phyloP scores from a whole-genome alignment of 1,140 invertebrate genomes.

The Orius laevigatus region DNA sequence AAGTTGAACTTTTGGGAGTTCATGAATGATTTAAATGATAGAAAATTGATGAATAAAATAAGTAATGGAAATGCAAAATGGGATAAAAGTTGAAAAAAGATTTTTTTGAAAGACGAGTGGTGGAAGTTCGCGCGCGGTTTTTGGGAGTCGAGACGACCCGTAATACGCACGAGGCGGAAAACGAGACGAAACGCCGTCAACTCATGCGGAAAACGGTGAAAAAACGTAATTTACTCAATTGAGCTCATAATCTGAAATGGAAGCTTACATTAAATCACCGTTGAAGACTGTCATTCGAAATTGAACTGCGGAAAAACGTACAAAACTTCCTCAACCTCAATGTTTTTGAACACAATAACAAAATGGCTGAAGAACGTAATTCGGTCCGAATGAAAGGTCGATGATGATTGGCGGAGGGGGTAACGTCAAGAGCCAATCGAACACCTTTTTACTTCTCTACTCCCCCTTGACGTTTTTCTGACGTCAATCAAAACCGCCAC shows the following conservation, averaged over 20 bases:
- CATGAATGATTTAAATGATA: no score
- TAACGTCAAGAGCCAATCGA: neutral
- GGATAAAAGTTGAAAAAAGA: neutral
- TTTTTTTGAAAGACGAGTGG: neutral
- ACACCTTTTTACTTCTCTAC: neutral
- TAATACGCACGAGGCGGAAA: conserved; percentile 14
- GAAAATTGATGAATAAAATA: no score
- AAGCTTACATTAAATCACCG: conserved; percentile 16
- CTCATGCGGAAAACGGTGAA: neutral
- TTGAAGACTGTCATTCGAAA: conserved; percentile 10
- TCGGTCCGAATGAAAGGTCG: neutral
- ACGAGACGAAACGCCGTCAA: neutral
- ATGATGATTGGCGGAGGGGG: neutral
- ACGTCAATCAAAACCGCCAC: no score
- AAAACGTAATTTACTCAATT: neutral
- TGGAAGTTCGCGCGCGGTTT: conserved; percentile 21
- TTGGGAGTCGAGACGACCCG: neutral
- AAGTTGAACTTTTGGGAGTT: no score
- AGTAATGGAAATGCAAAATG: no score
- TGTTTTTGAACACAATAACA: conserved; percentile 22
- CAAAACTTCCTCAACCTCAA: conserved; percentile 16
- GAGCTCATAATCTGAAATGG: neutral
- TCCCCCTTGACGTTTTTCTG: no score
- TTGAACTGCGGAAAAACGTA: conserved; percentile 15
- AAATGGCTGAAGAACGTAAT: conserved; percentile 16